Percentiles rank a stretch among this genome's conserved stretches.
These are phyloP conservation scores for Nebria ingens DNA, from an alignment of 1,140 invertebrate genomes.

Conservation along the genomic window DNA sequence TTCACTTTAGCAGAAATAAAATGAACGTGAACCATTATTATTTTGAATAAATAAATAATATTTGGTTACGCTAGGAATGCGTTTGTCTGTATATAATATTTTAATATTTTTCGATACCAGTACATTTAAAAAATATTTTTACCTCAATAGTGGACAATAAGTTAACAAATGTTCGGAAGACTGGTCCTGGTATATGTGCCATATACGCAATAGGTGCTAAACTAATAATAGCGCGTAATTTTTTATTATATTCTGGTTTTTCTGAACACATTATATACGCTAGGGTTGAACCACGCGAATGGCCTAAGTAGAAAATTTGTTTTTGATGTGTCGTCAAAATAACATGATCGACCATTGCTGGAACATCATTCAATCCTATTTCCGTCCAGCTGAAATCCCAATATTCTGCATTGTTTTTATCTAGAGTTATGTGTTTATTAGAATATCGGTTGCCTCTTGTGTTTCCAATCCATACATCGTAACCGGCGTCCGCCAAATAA, in stretches of 20 bases:
- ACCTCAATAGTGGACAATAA: too few relatives aligned
- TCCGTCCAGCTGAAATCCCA: conserved; percentile 44
- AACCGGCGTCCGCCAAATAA: conserved; percentile 47
- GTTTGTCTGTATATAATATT: too few relatives aligned
- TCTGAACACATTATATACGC: conserved; percentile 44
- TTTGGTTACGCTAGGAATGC: too few relatives aligned
- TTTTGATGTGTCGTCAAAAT: conserved; percentile 38
- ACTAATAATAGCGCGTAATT: conserved; percentile 37
- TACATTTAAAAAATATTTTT: too few relatives aligned
- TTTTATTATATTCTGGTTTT: conserved; percentile 46
- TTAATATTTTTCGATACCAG: too few relatives aligned
- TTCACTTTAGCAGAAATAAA: too few relatives aligned
- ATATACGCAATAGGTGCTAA: conserved; percentile 45
- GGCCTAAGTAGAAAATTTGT: conserved; percentile 53
- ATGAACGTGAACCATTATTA: too few relatives aligned
- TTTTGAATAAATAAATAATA: too few relatives aligned
- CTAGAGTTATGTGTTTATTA: conserved; percentile 37
- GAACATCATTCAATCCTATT: conserved; percentile 52
- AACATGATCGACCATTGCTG: conserved; percentile 54
- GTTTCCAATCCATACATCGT: conserved; percentile 64
- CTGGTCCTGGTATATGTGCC: conserved; percentile 8
- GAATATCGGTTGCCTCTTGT: conserved; percentile 55
- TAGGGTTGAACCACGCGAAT: conserved; percentile 47
- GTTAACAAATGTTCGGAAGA: too few relatives aligned
- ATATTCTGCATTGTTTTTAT: conserved; percentile 38